Base-by-base conservation (phyloP, 2,888 invertebrate species). In the Cantharis lateralis region DNA sequence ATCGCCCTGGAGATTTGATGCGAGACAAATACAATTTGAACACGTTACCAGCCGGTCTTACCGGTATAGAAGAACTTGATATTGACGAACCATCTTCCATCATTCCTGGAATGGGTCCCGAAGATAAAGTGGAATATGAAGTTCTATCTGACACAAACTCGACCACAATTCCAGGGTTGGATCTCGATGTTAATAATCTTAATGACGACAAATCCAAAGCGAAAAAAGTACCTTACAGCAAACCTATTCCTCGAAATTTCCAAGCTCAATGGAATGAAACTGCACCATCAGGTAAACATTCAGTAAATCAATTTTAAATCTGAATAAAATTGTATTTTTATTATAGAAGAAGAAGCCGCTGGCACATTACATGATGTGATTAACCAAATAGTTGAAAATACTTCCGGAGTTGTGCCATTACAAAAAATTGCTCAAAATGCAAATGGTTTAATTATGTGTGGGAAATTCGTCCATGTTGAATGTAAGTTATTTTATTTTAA, bases 41-140 rank as follows among this genome's bases (percentile, higher is more conserved):
- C 86, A 97, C 96, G 13, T 89, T 97, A 77, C 96, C 97, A 16
- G 94, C 95, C 70, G 96, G 96, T 77, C 91, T 92, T 78, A 91
- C 92, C n/a, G 93, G 93, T 1, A 83, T 93, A 71, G 94, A 94
- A 82, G 94, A 94, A 83, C 90, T 92, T 79, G 94, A 94, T 87
- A 90, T 93, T 79, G 93, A 95, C 83, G 95, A 96, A 86, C 93
- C 94, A 74, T 92, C 95, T 1, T 92, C 95, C 2, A 89, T 93
- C 20, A 96, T 98, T 86, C 98, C 98, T 80, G 99, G 98, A 71
- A 98, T 99, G 98, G 99, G 98, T n/a, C 95, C 98, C 20, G 98
- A 98, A 88, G 97, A 98, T 86, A 95, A 95, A 87, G 94, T 97
- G 0, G 95, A 95, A 85, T 91, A 93, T 86, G 92, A 92, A 71